Base-by-base conservation (phyloP, 2,888 invertebrate genomes). In the Macrosoma leucophasiata region DNA sequence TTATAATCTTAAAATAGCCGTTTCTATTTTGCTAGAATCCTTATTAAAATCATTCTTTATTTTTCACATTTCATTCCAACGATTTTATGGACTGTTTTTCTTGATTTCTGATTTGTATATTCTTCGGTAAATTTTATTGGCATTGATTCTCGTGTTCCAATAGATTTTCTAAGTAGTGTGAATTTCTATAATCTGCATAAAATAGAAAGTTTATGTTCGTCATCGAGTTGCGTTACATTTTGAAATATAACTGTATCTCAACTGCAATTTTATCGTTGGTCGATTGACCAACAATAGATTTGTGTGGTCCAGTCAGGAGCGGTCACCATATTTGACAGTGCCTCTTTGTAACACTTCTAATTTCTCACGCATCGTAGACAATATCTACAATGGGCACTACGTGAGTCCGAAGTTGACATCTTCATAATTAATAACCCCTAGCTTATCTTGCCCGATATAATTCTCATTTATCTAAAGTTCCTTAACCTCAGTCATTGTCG, bases 351-450 rank as follows among this genome's bases (percentile, higher is more conserved):
- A 49, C 55, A 52, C 48, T 37, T 57, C 55, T 61, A 62, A 67
- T 75, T 72, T 79, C 81, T 81, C 82, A 82, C 82, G 77, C 65
- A 56, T 46, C 49, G 62, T 50, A 77, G 72, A 82, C 82, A 81
- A 18, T 13, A 30, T 33, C 57, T 52, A 81, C 78, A 81, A 81
- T 72, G 50, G 59, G 46, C 46, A 37, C 61, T 71, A 75, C 79
- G 79, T 77, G 77, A 73, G 68, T 61, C 67, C 53, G 59, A 52
- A 52, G 29, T 18, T 79, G 82, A 76, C 82, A 74, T 64, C 76
- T 76, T 71, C 72, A 78, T 82, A 82, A 82, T 82, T 84, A 84
- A 84, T 84, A 81, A 77, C 82, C 74, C 72, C 69, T 67, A 72
- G 68, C 67, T 76, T 77, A 81, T 82, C 76, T 72, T 63, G 56